Evolutionary conservation across 2,113 vertebrate species (phyloP), one percentile per base, ranked within the genome.

Genomic region (Neolamprologus longior): DNA sequence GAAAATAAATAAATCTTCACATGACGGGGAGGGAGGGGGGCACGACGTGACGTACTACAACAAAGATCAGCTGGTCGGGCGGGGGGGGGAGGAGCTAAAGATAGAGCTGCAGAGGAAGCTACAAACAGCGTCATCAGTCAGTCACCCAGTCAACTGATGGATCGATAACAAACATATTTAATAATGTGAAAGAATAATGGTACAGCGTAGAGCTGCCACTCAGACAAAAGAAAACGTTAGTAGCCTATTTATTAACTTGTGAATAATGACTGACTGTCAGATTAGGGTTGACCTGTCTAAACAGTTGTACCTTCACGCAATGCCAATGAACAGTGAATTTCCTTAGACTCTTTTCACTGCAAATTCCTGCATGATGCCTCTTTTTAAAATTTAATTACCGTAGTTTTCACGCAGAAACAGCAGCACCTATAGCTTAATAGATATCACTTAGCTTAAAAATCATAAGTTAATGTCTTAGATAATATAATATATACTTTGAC

Each of bases 1-100:
- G 58, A 63, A 79, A 86, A 89, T 88, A 84, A 90, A 91, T 85
- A 92, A 93, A 91, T 92, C 93, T 85, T 88, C 92, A 94, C 84
- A 84, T 37, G 19, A 66, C 61, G 0, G 61, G 52, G 19, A 71
- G 83, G 88, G 66, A 88, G 95, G 95, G 85, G 95, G 92, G 87
- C 42, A 86, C 82, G 61, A 37, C 82, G 53, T 80, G 33, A 90
- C 90, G 86, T 88, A 19, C 21, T 85, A 90, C 92, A 87, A 82
- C 93, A 90, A 85, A 89, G 92, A 95, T 94, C 90, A 94, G 90
- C 86, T 83, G 86, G 86, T 79, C 33, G 19, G 50, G 83, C 11
- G 82, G 15, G 21, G 28, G 21, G 28, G 54, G 86, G 71, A 28
- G 61, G 85, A n/a, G 61, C 78, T 85, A 81, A 91, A 87, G 78